Evolutionary conservation across 2,797 vertebrate genomes (phyloP), one percentile per base, ranked within the genome.

Genomic region (Phataginus tricuspis): DNA sequence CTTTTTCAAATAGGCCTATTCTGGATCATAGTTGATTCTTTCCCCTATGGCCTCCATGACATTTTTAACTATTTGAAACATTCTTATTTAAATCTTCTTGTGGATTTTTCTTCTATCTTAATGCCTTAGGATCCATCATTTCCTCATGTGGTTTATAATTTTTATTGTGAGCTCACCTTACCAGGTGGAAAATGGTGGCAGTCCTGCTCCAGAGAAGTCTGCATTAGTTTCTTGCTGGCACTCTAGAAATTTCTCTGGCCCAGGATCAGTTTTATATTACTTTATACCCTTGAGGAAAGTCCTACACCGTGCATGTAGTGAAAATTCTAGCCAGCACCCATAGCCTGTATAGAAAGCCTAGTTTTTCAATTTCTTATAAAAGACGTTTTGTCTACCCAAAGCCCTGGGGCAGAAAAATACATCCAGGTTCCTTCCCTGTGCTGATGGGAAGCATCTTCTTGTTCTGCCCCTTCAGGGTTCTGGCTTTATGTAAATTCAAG

Each of bases 31-130:
- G 31, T 13, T 13, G 34, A 10, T 86, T 78, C 19, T 79, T 85
- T 64, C n/a, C 18, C 39, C 19, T 86, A 14, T 77, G 68, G 12
- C 29, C 68, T 88, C 51, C 23, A 64, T 78, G 27, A 18, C 90
- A 49, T 91, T 91, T 91, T 96, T 91, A 53, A 75, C 72, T 53
- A 92, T 69, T 91, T 95, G 86, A 96, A 83, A 34, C 21, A 61
- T 21, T 74, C 6, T 53, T 90, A 69, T 94, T 79, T 94, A 39
- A 90, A 64, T 19, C 94, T 23, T 71, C 9, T 79, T 83, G 37
- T 78, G 55, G 12, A 83, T 69, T 86, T 57, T 92, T 27, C n/a
- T 25, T 86, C 31, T 66, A 25, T 79, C 15, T 86, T 21, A 86
- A 15, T 82, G 64, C 25, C 10, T 91, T 64, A 82, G 23, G 25